These are phyloP conservation scores for Macrosiphum euphorbiae DNA, from an alignment of 2,888 invertebrate species.

Conservation along the genomic window DNA sequence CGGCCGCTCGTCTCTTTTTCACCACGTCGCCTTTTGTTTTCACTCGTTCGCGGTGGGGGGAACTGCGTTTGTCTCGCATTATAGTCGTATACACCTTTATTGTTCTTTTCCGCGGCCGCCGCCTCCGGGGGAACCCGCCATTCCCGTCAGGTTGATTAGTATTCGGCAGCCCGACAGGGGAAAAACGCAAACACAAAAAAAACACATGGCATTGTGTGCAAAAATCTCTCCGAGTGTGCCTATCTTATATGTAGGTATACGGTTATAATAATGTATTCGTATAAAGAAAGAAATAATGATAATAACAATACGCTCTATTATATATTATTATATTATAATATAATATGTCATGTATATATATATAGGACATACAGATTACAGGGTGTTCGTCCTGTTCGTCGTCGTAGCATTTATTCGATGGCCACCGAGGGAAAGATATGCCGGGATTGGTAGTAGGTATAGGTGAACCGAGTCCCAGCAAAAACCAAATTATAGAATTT, in stretches of 20 bases:
- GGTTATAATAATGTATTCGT: not conserved
- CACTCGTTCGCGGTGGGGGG: constrained; percentile 22
- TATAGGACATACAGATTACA: not conserved
- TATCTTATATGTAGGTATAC: not conserved
- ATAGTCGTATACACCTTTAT: constrained; percentile 1
- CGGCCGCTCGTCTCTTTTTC: not conserved
- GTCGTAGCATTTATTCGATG: not conserved
- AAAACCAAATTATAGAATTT: too few species aligned
- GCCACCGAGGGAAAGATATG: not conserved
- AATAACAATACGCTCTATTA: constrained; percentile 10
- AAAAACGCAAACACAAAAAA: constrained; percentile 32
- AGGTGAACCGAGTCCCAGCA: too few species aligned
- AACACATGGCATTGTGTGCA: constrained; percentile 60
- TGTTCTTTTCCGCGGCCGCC: not conserved
- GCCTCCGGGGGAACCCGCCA: constrained; percentile 16
- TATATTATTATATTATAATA: not conserved
- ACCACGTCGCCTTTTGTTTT: constrained; percentile 41
- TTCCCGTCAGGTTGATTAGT: constrained; percentile 28
- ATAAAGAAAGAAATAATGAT: not conserved
- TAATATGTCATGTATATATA: not conserved
- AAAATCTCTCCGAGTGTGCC: constrained; percentile 52
- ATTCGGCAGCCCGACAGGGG: constrained; percentile 15
- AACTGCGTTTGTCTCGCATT: not conserved
- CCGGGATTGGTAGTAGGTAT: too few species aligned
- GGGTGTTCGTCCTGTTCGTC: not conserved